Conservation (phyloP, 2,888 invertebrate species). For the Venustoraphidia nigricollis region DNA sequence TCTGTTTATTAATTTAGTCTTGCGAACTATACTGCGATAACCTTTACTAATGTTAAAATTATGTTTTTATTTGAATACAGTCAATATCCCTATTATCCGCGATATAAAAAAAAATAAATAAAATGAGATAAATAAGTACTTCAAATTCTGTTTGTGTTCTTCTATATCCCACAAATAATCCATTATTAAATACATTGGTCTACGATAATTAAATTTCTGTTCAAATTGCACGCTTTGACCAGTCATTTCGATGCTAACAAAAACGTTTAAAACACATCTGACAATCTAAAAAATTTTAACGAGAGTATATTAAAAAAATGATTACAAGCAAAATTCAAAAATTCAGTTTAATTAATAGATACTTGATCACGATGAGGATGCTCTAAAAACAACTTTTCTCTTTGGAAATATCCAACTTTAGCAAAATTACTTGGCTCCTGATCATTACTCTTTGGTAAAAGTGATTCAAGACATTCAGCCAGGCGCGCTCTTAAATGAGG, state of each 20-base stretch:
- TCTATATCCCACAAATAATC: slow-evolving; percentile 78
- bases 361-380: slow-evolving; percentile 61
- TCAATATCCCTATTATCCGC: no score
- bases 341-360: slow-evolving; percentile 8
- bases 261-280: slow-evolving; percentile 69
- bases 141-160: slow-evolving; percentile 38
- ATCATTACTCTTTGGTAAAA: slow-evolving; percentile 58
- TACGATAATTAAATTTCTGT: slow-evolving; percentile 90
- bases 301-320: slow-evolving; percentile 5
- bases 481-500: slow-evolving; percentile 84
- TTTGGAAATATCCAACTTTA: slow-evolving; percentile 36
- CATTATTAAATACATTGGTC: slow-evolving; percentile 90
- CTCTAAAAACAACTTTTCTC: slow-evolving; percentile 57
- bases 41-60: no score
- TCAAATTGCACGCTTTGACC: slow-evolving; percentile 92
- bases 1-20: no score
- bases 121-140: background rate
- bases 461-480: slow-evolving; percentile 76
- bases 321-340: slow-evolving; percentile 3
- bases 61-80: no score
- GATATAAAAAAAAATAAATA: no score
- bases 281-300: slow-evolving; percentile 43
- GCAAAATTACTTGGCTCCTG: slow-evolving; percentile 27
- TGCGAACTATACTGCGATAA: no score
- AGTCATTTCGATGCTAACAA: slow-evolving; percentile 96